Base-by-base conservation (phyloP, 2,888 invertebrate species). In the Drosophila atroscutellata region DNA sequence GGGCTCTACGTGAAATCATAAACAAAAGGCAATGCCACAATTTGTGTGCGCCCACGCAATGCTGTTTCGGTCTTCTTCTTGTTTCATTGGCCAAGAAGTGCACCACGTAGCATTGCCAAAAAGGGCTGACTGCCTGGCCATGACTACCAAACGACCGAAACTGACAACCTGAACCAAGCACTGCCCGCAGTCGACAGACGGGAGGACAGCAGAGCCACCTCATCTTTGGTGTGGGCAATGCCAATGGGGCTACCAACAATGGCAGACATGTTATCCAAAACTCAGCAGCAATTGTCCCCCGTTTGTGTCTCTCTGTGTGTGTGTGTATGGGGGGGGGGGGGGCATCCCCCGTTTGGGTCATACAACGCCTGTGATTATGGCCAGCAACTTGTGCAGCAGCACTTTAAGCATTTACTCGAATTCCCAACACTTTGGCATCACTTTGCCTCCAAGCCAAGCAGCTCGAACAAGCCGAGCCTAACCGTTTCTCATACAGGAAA, bases 1-100 rank as follows among this genome's bases (percentile, higher is more conserved):
- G 69, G 64, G 68, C 69, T 26, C 36, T 80, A 81, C 83, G 80
- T 80, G 81, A 83, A 81, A 82, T 76, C 80, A 80, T 80, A 80
- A 80, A 80, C 80, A 78, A 79, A 80, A 70, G 72, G 82, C 76
- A 80, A 69, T 73, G 74, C 73, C 73, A 66, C 73, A 83, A 75
- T 74, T 76, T 68, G 83, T 71, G 81, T 69, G 68, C 68, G 45
- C 26, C 60, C 51, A 36, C 55, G 55, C 55, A 39, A 56, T 56
- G 13, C 24, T 42, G 15, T 45, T 37, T n/a, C 18, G 15, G 20
- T 6, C 36, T 36, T 24, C 13, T 18, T 18, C 26, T 55, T 6
- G 13, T 18, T 50, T 37, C 52, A 63, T 51, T 55, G 50, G 60
- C 58, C 56, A 72, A 80, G 64, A 68, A 76, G 65, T 77, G 77